phyloP scores from a whole-genome alignment of 2,888 invertebrate genomes.

The Oscheius sp. region DNA sequence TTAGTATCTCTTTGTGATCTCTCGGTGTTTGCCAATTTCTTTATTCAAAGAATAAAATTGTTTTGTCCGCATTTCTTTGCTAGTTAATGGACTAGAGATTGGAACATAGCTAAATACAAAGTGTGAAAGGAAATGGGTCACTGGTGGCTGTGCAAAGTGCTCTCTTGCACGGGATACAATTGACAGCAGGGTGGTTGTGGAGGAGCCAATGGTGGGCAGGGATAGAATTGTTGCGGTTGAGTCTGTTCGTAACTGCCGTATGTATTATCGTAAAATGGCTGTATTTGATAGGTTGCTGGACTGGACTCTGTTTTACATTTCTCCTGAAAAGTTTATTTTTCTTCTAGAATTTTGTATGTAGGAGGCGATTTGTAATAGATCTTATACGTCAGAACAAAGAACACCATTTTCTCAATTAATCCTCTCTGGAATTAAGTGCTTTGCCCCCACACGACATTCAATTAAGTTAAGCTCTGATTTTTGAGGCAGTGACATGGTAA shows the following conservation, averaged over 20 bases:
- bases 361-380: too few relatives aligned
- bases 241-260: not conserved
- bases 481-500: too few relatives aligned
- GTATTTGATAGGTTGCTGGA: constrained; percentile 5
- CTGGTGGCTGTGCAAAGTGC: not conserved
- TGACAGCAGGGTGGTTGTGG: constrained; percentile 13
- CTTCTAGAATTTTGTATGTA: too few relatives aligned
- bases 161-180: constrained; percentile 4
- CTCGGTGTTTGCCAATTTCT: not conserved
- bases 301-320: constrained; percentile 3
- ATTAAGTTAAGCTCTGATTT: too few relatives aligned
- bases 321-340: constrained; percentile 1
- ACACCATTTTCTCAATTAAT: too few relatives aligned
- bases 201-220: constrained; percentile 15
- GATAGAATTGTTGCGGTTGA: constrained; percentile 8
- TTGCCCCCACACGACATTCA: too few relatives aligned
- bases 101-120: too few relatives aligned
- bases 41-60: not conserved
- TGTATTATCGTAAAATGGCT: constrained; percentile 9
- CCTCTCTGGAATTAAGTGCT: too few relatives aligned
- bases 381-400: too few relatives aligned
- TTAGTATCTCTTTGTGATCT: constrained; percentile 21
- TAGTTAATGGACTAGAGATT: not conserved
- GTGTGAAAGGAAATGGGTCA: not conserved
- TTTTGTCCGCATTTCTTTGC: not conserved